Percentiles rank a stretch among this genome's conserved stretches.
phyloP scores from a whole-genome alignment of 2,888 invertebrate species.

The Protodeltote pygarga region DNA sequence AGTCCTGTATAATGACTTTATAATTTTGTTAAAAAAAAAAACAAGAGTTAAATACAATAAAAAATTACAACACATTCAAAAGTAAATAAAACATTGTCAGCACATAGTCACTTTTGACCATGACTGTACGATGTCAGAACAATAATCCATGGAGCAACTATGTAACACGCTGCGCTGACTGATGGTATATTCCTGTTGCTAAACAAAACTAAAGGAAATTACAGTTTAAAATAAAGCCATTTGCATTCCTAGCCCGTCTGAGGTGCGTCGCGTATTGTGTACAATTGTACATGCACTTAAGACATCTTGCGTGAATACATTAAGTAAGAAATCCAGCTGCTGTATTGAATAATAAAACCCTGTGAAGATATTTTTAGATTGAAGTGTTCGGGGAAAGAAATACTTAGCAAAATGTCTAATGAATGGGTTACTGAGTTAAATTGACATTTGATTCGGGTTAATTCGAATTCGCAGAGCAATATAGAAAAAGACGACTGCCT shows the following conservation, averaged over 20 bases:
- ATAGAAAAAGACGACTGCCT: no score
- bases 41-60: no score
- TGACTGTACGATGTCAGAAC: background rate
- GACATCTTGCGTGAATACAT: constrained; percentile 56
- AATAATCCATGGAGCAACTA: background rate
- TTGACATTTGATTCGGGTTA: no score
- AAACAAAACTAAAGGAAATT: constrained; percentile 54
- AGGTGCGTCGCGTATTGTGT: constrained; percentile 43
- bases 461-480: no score
- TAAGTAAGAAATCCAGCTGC: constrained; percentile 40
- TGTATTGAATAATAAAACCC: constrained; percentile 6
- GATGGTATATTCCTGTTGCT: constrained; percentile 36
- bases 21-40: no score
- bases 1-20: no score
- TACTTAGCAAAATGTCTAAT: no score
- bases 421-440: no score
- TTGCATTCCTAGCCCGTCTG: constrained; percentile 53
- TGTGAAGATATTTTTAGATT: constrained; percentile 12
- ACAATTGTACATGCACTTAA: constrained; percentile 54
- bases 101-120: background rate
- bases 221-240: constrained; percentile 60
- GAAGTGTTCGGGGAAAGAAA: background rate
- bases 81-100: no score
- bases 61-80: no score
- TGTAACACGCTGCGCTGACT: constrained; percentile 9